Conservation (phyloP, 2,888 invertebrate species). For the Rotaria macrura region DNA sequence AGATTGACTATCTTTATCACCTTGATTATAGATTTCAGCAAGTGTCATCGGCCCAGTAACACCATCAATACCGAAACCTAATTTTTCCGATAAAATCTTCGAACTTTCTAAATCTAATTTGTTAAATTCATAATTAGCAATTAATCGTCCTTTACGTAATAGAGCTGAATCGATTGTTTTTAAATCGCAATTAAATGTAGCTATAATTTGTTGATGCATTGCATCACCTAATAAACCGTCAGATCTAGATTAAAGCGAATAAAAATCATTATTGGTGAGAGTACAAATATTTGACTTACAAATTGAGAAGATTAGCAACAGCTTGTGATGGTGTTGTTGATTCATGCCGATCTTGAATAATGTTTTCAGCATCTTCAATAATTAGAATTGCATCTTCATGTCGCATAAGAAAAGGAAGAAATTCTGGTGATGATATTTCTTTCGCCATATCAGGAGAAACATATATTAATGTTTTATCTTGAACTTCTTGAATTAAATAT, state of each 20-base stretch:
- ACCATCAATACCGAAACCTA: neutral
- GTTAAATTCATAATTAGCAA: constrained; percentile 1
- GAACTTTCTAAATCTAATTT: neutral
- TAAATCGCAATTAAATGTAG: neutral
- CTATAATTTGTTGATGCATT: neutral
- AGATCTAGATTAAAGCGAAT: no score
- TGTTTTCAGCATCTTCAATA: neutral
- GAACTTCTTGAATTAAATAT: neutral
- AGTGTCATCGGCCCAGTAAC: neutral
- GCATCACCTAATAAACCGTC: neutral
- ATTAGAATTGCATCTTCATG: neutral
- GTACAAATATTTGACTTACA: neutral
- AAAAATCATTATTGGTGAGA: no score
- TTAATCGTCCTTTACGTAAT: neutral
- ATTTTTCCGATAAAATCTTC: neutral
- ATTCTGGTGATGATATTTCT: neutral
- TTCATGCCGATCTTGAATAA: neutral
- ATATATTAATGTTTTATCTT: neutral
- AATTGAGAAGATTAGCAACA: neutral
- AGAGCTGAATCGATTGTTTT: neutral
- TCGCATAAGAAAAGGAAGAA: neutral
- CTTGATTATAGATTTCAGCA: neutral
- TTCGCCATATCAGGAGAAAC: neutral
- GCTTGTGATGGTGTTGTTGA: neutral
- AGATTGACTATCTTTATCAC: neutral